Evolutionary conservation across 2,797 vertebrate species (phyloP).

Genomic region (Denticeps clupeoides): DNA sequence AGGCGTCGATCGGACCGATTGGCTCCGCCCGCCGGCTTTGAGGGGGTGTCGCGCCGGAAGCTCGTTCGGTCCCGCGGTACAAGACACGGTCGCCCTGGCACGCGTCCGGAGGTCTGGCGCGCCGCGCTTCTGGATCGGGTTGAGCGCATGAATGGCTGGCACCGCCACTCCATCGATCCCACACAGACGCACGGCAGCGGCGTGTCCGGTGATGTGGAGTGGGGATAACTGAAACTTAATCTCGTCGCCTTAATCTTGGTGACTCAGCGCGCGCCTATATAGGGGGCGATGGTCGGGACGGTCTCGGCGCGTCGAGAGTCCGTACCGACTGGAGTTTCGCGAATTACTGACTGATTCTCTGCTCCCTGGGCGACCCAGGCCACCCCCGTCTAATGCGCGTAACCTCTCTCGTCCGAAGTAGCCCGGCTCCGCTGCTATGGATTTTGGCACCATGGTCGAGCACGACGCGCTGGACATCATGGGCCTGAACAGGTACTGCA

Average conservation of each 20-base stretch:
- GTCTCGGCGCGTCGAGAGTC: no score
- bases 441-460: constrained; percentile 47
- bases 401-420: constrained; percentile 33
- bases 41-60: no score
- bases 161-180: constrained; percentile 25
- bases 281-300: no score
- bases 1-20: no score
- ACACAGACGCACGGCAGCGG: constrained; percentile 29
- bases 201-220: constrained; percentile 28
- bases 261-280: constrained; percentile 41
- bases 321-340: no score
- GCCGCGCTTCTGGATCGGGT: constrained; percentile 24
- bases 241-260: constrained; percentile 39
- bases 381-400: constrained; percentile 41
- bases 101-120: no score
- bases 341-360: no score
- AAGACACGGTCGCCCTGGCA: no score
- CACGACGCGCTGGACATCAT: constrained; percentile 53
- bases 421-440: constrained; percentile 3
- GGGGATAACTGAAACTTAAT: constrained; percentile 48
- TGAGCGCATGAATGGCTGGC: constrained; percentile 42
- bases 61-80: no score
- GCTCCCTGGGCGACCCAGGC: constrained; percentile 34
- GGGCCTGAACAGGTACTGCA: constrained; percentile 54
- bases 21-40: no score